Conservation (phyloP, 23 tunicate species). For the Aplidium turbinatum region DNA sequence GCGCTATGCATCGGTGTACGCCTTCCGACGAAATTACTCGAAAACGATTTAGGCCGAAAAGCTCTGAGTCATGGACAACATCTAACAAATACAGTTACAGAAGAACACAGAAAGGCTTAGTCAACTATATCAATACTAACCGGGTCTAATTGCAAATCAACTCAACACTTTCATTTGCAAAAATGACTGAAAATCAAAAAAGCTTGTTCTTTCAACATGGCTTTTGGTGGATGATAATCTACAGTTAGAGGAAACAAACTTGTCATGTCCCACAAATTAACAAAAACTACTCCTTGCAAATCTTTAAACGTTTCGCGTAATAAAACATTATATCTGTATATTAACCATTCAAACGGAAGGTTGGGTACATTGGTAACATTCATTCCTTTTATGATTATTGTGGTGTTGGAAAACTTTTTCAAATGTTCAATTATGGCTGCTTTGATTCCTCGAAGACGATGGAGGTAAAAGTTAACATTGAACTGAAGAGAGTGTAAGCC, state of each 20-base stretch:
- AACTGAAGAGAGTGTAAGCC: conserved; percentile 34
- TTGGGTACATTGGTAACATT: conserved; percentile 5
- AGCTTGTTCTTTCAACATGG: conserved; percentile 11
- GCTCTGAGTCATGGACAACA: too few species aligned
- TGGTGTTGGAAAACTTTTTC: conserved; percentile 20
- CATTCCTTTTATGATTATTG: conserved; percentile 26
- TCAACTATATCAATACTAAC: too few species aligned
- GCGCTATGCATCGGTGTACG: too few species aligned
- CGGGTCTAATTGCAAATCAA: too few species aligned
- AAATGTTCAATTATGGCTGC: conserved; percentile 6
- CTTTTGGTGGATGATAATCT: conserved; percentile 16
- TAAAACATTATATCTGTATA: conserved; percentile 15
- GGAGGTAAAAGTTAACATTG: conserved; percentile 14
- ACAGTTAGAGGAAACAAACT: conserved; percentile 10
- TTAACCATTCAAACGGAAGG: conserved; percentile 20
- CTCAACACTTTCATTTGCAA: conserved; percentile 16
- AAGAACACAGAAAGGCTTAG: too few species aligned
- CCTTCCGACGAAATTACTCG: too few species aligned
- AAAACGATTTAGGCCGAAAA: too few species aligned
- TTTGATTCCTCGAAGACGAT: conserved; percentile 23
- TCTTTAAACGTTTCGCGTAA: conserved; percentile 10
- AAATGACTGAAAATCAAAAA: conserved; percentile 16
- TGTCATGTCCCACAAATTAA: conserved; percentile 51
- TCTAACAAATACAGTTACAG: too few species aligned
- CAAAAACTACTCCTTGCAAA: background rate